Conservation (phyloP, 1,140 invertebrate species). For the Heliconius congener region DNA sequence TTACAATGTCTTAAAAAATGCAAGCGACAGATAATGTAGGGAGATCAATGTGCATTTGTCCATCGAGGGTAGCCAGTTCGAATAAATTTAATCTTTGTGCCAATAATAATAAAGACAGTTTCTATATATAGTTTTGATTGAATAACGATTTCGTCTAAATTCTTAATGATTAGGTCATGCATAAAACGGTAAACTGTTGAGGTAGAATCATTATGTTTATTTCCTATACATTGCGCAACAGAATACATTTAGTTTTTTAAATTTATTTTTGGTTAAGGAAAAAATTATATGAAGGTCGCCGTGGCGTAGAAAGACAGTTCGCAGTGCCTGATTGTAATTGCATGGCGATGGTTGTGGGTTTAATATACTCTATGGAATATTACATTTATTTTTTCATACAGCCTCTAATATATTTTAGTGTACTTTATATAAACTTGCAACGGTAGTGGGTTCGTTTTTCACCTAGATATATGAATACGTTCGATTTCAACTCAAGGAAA, state of each 20-base stretch:
- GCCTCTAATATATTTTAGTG: no score
- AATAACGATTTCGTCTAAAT: slow-evolving; percentile 38
- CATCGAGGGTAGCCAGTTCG: slow-evolving; percentile 32
- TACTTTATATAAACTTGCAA: no score
- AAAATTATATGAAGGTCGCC: not conserved
- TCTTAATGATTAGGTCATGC: slow-evolving; percentile 47
- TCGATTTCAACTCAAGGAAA: no score
- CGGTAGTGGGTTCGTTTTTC: no score
- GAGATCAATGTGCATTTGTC: slow-evolving; percentile 49
- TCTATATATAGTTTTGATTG: slow-evolving; percentile 24
- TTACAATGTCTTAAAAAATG: not conserved
- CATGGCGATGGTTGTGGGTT: no score
- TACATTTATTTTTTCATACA: no score
- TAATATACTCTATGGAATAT: no score
- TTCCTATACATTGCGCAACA: slow-evolving; percentile 31
- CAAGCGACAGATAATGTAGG: slow-evolving; percentile 35
- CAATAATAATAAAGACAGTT: slow-evolving; percentile 31
- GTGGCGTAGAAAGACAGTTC: no score
- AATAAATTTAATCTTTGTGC: slow-evolving; percentile 40
- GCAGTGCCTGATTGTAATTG: no score
- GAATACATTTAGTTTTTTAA: not conserved
- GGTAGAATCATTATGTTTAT: slow-evolving; percentile 39
- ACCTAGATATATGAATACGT: no score
- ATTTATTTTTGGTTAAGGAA: not conserved
- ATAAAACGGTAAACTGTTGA: slow-evolving; percentile 44